phyloP scores from a whole-genome alignment of 2,113 vertebrate genomes.

The Glareola pratincola region DNA sequence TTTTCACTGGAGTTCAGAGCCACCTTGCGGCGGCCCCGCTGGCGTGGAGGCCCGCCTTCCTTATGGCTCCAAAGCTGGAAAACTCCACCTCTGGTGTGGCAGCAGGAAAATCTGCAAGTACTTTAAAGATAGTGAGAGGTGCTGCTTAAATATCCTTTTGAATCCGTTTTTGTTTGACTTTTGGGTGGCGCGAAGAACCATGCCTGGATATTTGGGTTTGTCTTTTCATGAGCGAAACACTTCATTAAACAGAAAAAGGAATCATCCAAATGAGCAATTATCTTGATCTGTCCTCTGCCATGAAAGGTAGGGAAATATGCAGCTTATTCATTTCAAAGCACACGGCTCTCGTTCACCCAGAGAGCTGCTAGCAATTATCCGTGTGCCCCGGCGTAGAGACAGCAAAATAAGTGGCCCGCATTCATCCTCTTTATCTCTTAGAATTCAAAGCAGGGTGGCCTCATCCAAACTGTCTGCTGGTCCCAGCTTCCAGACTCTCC shows the following conservation, averaged over 20 bases:
- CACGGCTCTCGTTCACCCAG: not conserved
- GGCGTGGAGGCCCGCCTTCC: too few relatives aligned
- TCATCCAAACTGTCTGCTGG: not conserved
- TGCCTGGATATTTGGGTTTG: not conserved
- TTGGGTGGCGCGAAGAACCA: not conserved
- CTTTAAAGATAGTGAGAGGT: rapidly evolving
- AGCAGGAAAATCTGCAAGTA: too few relatives aligned
- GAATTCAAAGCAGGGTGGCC: not conserved
- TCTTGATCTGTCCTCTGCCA: not conserved
- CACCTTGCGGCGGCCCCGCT: not conserved
- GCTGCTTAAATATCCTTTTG: not conserved
- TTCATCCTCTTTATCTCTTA: not conserved
- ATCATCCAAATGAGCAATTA: rapidly evolving
- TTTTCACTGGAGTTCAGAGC: constrained; percentile 5
- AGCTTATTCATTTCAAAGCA: not conserved
- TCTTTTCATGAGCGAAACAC: not conserved
- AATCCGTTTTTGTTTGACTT: not conserved
- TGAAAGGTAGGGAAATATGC: not conserved
- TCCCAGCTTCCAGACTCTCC: not conserved
- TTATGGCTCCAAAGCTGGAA: rapidly evolving
- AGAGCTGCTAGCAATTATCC: not conserved
- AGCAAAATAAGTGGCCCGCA: not conserved
- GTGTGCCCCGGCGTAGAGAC: rapidly evolving
- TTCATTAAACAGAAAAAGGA: not conserved
- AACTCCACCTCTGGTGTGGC: not conserved